Conservation (phyloP, 64 coral and sea anemone species). For the Stichodactyla helianthus region DNA sequence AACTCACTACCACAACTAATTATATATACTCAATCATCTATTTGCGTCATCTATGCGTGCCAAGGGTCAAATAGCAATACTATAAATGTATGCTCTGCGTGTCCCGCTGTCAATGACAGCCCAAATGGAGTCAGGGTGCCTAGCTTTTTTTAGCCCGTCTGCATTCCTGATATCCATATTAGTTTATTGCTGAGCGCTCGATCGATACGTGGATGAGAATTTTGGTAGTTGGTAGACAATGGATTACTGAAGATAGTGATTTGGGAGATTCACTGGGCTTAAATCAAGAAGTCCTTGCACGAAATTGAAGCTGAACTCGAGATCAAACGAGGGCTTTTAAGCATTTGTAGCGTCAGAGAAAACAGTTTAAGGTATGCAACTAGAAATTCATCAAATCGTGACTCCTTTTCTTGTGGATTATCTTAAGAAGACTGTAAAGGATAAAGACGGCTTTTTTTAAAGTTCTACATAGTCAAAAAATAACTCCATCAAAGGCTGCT, state of each 20-base stretch:
- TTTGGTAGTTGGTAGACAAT: background rate
- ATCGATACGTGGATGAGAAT: background rate
- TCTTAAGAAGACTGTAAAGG: too few relatives aligned
- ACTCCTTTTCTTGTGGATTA: too few relatives aligned
- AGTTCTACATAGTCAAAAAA: too few relatives aligned
- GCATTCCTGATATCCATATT: background rate
- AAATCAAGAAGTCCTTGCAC: background rate
- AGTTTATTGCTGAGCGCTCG: background rate
- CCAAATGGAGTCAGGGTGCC: background rate
- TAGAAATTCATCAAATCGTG: too few relatives aligned
- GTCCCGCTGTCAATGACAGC: background rate
- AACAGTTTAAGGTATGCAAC: background rate
- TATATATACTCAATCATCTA: background rate
- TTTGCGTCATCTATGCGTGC: background rate
- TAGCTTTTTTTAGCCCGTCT: constrained; percentile 4
- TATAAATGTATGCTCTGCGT: background rate
- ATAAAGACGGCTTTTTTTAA: too few relatives aligned
- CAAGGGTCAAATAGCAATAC: background rate
- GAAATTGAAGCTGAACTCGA: background rate
- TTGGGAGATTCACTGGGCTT: background rate
- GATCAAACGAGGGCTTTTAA: background rate
- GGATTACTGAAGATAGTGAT: background rate
- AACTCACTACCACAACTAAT: background rate
- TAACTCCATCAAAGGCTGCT: background rate
- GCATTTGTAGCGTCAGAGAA: background rate